Conservation (phyloP, 2,888 invertebrate species). For the Rosalia funebris region DNA sequence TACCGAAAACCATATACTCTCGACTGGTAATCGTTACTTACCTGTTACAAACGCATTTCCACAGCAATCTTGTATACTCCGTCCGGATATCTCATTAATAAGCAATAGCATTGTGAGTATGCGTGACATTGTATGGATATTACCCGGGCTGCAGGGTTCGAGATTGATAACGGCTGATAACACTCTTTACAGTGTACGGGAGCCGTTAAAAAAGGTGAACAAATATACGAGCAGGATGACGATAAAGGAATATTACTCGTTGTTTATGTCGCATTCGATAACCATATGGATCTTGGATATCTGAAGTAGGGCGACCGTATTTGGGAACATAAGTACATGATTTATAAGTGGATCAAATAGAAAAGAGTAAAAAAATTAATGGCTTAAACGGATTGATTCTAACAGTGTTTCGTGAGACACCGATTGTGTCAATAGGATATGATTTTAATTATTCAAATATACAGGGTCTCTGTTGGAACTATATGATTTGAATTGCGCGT, state of each 20-base stretch:
- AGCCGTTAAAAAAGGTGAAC: conserved; percentile 46
- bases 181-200: conserved; percentile 46
- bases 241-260: conserved; percentile 44
- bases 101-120: conserved; percentile 62
- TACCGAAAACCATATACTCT: conserved; percentile 41
- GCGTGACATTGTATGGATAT: conserved; percentile 64
- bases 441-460: no score
- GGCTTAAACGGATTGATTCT: no score
- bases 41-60: conserved; percentile 51
- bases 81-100: conserved; percentile 60
- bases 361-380: no score
- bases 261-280: conserved; percentile 23
- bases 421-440: no score
- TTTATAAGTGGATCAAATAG: no score
- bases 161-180: conserved; percentile 59
- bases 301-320: conserved; percentile 16
- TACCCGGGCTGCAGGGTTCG: conserved; percentile 54
- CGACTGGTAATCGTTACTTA: conserved; percentile 48
- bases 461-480: no score
- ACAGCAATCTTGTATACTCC: conserved; percentile 48
- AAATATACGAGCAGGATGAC: conserved; percentile 42
- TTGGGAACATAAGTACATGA: no score
- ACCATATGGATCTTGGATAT: neutral
- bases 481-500: no score
- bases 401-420: no score